Evolutionary conservation across 2,113 vertebrate species (phyloP).

Genomic region (Spea multiplicata): DNA sequence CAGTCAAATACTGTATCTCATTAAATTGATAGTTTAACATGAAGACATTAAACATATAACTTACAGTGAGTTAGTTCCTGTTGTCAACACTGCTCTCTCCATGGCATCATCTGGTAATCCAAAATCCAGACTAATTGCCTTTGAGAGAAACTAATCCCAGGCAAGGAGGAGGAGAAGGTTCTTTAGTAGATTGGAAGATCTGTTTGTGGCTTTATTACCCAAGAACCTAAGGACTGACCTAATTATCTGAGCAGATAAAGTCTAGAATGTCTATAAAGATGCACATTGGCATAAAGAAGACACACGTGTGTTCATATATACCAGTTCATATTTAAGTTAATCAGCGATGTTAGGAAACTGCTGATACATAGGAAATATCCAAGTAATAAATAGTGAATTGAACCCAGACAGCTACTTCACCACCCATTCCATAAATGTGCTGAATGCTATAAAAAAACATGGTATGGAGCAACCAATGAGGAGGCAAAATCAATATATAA

Average conservation of each 20-base stretch:
- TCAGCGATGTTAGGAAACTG: too few relatives aligned
- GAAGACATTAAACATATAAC: conserved; percentile 14
- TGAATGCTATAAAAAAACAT: too few relatives aligned
- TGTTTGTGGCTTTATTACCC: neutral
- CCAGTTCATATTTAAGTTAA: too few relatives aligned
- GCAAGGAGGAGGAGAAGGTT: neutral
- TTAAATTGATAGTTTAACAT: neutral
- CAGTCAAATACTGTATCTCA: too few relatives aligned
- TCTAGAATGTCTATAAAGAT: neutral
- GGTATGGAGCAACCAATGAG: too few relatives aligned
- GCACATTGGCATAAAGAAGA: too few relatives aligned
- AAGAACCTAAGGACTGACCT: conserved; percentile 10
- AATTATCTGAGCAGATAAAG: conserved; percentile 15
- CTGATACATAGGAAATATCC: too few relatives aligned
- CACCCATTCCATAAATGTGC: too few relatives aligned
- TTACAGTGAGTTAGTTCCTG: conserved; percentile 2
- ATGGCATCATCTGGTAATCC: conserved; percentile 8
- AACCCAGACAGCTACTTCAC: too few relatives aligned
- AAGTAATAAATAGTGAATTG: too few relatives aligned
- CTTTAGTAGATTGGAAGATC: neutral
- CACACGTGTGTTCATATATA: too few relatives aligned
- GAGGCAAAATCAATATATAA: too few relatives aligned
- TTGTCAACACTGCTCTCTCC: conserved; percentile 22
- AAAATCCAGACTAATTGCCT: conserved; percentile 27
- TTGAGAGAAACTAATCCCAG: conserved; percentile 16